Evolutionary conservation across 2,888 invertebrate genomes (phyloP), one percentile per base, ranked within the genome.

Genomic region (Doris montereyensis): DNA sequence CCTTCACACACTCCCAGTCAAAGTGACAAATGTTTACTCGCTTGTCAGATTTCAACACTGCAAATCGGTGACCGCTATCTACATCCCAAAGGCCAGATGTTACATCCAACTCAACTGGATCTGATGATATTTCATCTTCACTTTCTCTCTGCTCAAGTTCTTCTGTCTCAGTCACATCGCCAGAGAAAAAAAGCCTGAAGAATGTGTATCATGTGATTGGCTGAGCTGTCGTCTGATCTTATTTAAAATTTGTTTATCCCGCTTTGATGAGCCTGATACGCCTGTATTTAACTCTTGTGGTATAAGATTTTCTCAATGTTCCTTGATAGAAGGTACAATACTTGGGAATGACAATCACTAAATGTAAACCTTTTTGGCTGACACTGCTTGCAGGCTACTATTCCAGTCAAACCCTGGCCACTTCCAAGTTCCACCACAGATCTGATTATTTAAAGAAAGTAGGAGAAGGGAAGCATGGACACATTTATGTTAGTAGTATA

Each of bases 401-500:
- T 83, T 5, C 89, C 89, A 2, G 88, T 88, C 28, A 88, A 81
- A 2, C 89, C 89, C 13, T 88, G 83, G n/a, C 89, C 89, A 86
- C 88, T 85, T 5, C 89, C 89, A 5, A 89, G 84, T 78, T 89
- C 89, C 62, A 88, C 75, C 21, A 89, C 83, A 73, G 84, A 83
- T 70, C 89, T 89, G 82, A 17, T 82, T 77, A 5, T 28, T 60
- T 24, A 76, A 26, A 78, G 8, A 35, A 35, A 28, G 21, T 4
- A 21, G 13, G 21, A 68, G 17, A 71, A 34, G 17, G 13, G 26
- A 74, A 26, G 65, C 8, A 17, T n/a, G 21, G 24, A 34, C 8
- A 58, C 10, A 2, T 24, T 76, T 76, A 68, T n/a, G n/a, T n/a
- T n/a, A n/a, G n/a, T n/a, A n/a, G n/a, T n/a, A n/a, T n/a, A n/a